Base-by-base conservation (phyloP, 2,113 vertebrate genomes). In the Pipa parva region DNA sequence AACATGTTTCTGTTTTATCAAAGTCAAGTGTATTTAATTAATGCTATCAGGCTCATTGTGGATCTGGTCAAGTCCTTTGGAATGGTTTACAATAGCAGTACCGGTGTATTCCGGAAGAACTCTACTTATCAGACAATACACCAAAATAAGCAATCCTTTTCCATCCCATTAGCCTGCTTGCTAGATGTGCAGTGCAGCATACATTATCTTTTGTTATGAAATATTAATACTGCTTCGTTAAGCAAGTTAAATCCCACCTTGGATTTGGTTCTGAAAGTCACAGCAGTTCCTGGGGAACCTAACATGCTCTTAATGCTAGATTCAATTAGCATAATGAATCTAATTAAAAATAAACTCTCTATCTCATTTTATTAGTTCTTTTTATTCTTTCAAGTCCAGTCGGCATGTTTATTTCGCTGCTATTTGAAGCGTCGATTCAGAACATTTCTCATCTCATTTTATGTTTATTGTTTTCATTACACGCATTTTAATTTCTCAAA, bases 161-260 rank as follows among this genome's bases (percentile, higher is more conserved):
- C 31, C 24, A 17, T 64, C 76, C 28, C 3, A 8, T 68, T 79
- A 75, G 65, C 65, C 75, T 0, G 24, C 63, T 22, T 64, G 63
- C 74, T 79, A 75, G 83, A 83, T 86, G 81, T 84, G 86, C 85
- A 80, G 76, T 82, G 81, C 73, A 76, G 84, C 83, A 84, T 85
- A 82, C 81, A 86, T 90, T 87, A 83, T 70, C 82, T 83, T 81
- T 83, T 86, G 81, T 84, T 85, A 75, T 71, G 80, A 84, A 84
- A 83, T 78, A 81, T 77, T 86, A 86, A 89, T 89, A 82, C 80
- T 84, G 84, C 83, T 82, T 82, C 76, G 78, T 80, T 80, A 81
- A 86, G 75, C 72, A 71, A 65, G 75, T 36, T 84, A 81, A 87
- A 81, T 85, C 79, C 81, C 76, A 72, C 76, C 80, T 82, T 20